Evolutionary conservation across 2,888 invertebrate species (phyloP), one percentile per base, ranked within the genome.

Genomic region (Caenorhabditis virilis): DNA sequence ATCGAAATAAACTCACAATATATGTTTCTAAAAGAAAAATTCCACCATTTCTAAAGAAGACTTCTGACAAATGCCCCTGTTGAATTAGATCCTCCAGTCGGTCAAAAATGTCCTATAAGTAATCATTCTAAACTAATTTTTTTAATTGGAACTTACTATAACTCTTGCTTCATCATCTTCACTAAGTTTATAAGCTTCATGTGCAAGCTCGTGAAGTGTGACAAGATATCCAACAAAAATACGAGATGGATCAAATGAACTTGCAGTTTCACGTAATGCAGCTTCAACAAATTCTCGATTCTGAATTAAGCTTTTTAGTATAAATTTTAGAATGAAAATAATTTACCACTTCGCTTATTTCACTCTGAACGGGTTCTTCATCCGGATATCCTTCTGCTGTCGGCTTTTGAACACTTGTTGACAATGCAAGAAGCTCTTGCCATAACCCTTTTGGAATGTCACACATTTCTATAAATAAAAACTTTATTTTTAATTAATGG

Each of bases 231-330:
- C 7, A n/a, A 30, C 16, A 13, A 58, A 25, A 38, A 42, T 23
- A 23, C 36, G 15, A 18, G 33, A 23, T 13, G 67, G 53, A 55
- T 57, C 55, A 2, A 45, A 23, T 22, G 33, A 43, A n/a, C 41
- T 22, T 11, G 49, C 54, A 18, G 50, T 23, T 7, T 48, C 48
- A 6, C 38, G 26, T 50, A 69, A 45, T 7, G 50, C 68, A 6
- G 33, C 26, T 49, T 60, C 59, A 38, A 69, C 36, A 47, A 54
- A 69, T 57, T 56, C 22, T 3, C 63, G 45, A 36, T 39, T 39
- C 68, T 69, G 53, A 22, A 18, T 39, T 23, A 25, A 41, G 7
- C 11, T 15, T 22, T 33, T 15, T 52, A 15, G 18, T 36, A 5
- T 11, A 47, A 16, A 18, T 39, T 27, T n/a, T n/a, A n/a, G 18